These are phyloP conservation scores for Propithecus deckenii DNA, from an alignment of 2,797 vertebrate genomes.

Conservation along the genomic window DNA sequence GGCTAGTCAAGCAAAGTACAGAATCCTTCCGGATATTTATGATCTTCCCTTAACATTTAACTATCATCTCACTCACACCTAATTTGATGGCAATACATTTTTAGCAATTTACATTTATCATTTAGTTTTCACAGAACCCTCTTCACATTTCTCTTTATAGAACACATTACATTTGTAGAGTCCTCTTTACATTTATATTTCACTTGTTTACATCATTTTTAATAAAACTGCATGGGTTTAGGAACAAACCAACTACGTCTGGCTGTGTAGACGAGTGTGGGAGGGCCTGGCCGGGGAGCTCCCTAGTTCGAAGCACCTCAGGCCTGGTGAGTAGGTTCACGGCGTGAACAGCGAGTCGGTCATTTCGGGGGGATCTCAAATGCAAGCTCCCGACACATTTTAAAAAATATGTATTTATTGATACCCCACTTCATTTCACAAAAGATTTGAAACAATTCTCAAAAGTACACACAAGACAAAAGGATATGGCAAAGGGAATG, in stretches of 20 bases:
- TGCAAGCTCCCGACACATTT: not conserved
- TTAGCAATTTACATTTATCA: not conserved
- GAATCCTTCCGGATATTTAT: not conserved
- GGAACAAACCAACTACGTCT: not conserved
- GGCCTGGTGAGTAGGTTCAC: not conserved
- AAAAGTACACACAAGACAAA: not conserved
- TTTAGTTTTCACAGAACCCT: not conserved
- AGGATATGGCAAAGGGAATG: not conserved
- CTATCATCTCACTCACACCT: not conserved
- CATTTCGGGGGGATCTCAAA: not conserved
- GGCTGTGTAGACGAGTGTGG: rapidly evolving
- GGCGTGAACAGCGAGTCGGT: rapidly evolving
- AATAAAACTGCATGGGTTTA: not conserved
- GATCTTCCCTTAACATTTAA: not conserved
- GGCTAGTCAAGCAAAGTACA: not conserved
- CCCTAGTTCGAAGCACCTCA: rapidly evolving
- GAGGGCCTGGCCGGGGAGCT: rapidly evolving
- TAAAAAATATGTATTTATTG: not conserved
- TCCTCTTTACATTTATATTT: not conserved
- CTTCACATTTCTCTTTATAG: not conserved
- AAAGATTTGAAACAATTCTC: not conserved
- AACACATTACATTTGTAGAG: not conserved
- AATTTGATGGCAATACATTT: not conserved
- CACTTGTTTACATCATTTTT: not conserved
- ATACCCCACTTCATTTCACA: not conserved